Percentiles rank a stretch among this genome's conserved stretches.
phyloP scores from a whole-genome alignment of 2,888 invertebrate genomes.

The Tuberolachnus salignus region DNA sequence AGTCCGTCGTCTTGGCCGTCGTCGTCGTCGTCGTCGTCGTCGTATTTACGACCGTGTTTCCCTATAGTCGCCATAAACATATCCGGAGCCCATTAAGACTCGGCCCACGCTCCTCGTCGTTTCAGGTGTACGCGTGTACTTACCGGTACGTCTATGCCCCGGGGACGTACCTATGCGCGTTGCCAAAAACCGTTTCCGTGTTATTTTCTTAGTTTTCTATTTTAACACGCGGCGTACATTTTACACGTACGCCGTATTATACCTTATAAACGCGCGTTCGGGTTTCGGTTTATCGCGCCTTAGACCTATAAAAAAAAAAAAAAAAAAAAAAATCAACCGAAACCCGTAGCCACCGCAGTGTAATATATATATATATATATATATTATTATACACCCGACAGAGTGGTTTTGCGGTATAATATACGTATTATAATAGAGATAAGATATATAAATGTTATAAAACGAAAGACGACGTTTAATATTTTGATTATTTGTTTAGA shows the following conservation, averaged over 20 bases:
- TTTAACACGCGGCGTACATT: too few species aligned
- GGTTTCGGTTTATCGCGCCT: constrained; percentile 26
- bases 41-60: constrained; percentile 48
- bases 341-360: constrained; percentile 5
- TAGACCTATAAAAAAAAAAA: constrained; percentile 32
- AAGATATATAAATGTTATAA: background rate
- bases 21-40: too few species aligned
- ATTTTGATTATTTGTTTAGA: constrained; percentile 30
- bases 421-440: background rate
- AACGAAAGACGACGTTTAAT: constrained; percentile 23
- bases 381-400: background rate
- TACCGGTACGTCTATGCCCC: background rate
- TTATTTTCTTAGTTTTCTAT: constrained; percentile 51
- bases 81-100: constrained; percentile 49
- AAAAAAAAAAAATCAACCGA: background rate
- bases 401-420: constrained; percentile 28
- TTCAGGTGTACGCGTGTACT: background rate
- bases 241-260: constrained; percentile 24
- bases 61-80: constrained; percentile 40
- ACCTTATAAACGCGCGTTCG: background rate
- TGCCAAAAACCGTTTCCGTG: constrained; percentile 55
- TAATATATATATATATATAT: background rate
- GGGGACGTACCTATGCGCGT: constrained; percentile 17
- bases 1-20: too few species aligned
- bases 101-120: constrained; percentile 47